These are phyloP conservation scores for Germaria angustata DNA, from an alignment of 2,888 invertebrate genomes.

Conservation along the genomic window DNA sequence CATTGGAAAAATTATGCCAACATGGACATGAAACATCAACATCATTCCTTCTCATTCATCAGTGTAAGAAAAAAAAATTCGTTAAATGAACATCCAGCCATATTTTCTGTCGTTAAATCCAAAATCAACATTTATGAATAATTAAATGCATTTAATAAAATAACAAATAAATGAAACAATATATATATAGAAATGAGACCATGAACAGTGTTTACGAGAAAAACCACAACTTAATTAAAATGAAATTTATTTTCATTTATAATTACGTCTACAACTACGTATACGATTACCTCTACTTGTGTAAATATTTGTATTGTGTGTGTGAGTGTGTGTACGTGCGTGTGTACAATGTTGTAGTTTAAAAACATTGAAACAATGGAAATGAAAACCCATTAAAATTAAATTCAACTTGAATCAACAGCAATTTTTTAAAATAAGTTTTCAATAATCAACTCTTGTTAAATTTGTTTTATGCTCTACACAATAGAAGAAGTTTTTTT, in stretches of 20 bases:
- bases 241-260: conserved; percentile 61
- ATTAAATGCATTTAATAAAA: conserved; percentile 56
- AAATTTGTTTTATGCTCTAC: too few relatives aligned
- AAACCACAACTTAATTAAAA: conserved; percentile 67
- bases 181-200: conserved; percentile 22
- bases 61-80: neutral
- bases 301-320: neutral
- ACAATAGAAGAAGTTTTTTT: too few relatives aligned
- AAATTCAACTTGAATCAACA: neutral
- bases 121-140: conserved; percentile 62
- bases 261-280: conserved; percentile 40
- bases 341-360: neutral
- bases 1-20: neutral
- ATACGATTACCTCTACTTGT: neutral
- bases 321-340: too few relatives aligned
- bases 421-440: neutral
- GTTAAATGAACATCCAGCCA: conserved; percentile 7
- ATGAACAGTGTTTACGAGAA: conserved; percentile 51
- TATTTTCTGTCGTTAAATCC: conserved; percentile 38
- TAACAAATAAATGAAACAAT: conserved; percentile 52
- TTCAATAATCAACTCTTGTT: too few relatives aligned
- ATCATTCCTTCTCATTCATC: neutral
- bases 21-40: neutral
- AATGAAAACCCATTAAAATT: neutral
- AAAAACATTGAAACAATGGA: neutral